Conservation (phyloP, 1,140 invertebrate species). For the Lethrus apterus region DNA sequence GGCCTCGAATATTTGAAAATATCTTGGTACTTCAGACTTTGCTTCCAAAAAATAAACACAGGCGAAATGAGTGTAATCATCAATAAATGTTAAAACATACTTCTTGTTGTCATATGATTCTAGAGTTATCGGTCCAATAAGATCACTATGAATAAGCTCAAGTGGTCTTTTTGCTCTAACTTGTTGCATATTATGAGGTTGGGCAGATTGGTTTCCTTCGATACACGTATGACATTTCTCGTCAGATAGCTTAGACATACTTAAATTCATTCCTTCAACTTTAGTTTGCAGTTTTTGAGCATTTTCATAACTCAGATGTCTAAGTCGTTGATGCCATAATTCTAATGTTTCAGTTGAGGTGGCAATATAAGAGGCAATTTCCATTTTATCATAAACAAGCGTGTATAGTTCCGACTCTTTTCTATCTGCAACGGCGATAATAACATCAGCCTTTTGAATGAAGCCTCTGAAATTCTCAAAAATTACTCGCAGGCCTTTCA, state of each 20-base stretch:
- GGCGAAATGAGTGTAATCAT: slow-evolving; percentile 6
- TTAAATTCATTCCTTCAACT: not conserved
- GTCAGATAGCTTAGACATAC: not conserved
- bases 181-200: not conserved
- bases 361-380: not conserved
- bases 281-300: not conserved
- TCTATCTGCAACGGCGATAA: not conserved
- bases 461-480: not conserved
- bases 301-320: not conserved
- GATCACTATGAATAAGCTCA: not conserved
- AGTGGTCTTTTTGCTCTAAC: not conserved
- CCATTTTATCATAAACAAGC: not conserved
- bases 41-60: not conserved
- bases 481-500: not conserved
- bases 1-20: slow-evolving; percentile 2
- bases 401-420: not conserved
- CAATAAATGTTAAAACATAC: slow-evolving; percentile 7
- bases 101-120: not conserved
- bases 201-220: not conserved
- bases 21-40: slow-evolving; percentile 1
- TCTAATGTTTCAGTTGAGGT: not conserved
- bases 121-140: not conserved
- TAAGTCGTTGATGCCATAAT: slow-evolving; percentile 3
- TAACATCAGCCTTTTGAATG: not conserved
- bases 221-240: not conserved